Percentiles rank a stretch among this genome's conserved stretches.
These are phyloP conservation scores for Eupithecia insigniata DNA, from an alignment of 2,888 invertebrate genomes.

Conservation along the genomic window DNA sequence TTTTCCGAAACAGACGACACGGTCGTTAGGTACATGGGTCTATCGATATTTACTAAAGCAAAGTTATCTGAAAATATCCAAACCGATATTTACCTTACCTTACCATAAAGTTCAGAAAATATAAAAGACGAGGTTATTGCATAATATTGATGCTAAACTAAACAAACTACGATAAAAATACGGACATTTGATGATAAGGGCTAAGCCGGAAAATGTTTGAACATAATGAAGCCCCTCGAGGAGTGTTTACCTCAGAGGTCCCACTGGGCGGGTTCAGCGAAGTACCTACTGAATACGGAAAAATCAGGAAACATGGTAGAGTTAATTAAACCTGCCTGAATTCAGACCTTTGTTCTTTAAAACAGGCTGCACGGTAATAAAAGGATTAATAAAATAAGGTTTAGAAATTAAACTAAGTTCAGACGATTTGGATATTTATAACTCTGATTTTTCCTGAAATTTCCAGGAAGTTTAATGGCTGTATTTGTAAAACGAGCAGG, in stretches of 20 bases:
- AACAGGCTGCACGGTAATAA: slow-evolving; percentile 3
- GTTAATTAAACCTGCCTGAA: slow-evolving; percentile 34
- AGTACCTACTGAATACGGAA: slow-evolving; percentile 28
- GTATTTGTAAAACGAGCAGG: slow-evolving; percentile 31
- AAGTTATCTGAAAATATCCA: slow-evolving; percentile 12
- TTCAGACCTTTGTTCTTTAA: slow-evolving; percentile 20
- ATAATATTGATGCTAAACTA: slow-evolving; percentile 33
- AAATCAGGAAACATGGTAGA: slow-evolving; percentile 33
- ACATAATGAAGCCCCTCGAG: slow-evolving; percentile 36
- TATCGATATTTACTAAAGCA: slow-evolving; percentile 13
- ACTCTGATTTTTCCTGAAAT: background rate
- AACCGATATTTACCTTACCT: slow-evolving; percentile 10
- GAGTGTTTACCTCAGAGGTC: slow-evolving; percentile 38
- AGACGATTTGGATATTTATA: background rate
- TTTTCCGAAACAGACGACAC: background rate
- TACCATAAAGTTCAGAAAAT: slow-evolving; percentile 10
- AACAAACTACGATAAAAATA: slow-evolving; percentile 33
- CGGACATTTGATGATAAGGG: slow-evolving; percentile 34
- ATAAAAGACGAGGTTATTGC: slow-evolving; percentile 22
- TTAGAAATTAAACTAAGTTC: slow-evolving; percentile 2
- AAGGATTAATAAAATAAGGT: slow-evolving; percentile 1
- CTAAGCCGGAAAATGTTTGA: slow-evolving; percentile 39
- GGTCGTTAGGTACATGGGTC: slow-evolving; percentile 4
- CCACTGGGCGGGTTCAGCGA: slow-evolving; percentile 29
- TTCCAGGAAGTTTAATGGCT: slow-evolving; percentile 19